phyloP scores from a whole-genome alignment of 1,140 invertebrate species.

The Zophobas atratus region DNA sequence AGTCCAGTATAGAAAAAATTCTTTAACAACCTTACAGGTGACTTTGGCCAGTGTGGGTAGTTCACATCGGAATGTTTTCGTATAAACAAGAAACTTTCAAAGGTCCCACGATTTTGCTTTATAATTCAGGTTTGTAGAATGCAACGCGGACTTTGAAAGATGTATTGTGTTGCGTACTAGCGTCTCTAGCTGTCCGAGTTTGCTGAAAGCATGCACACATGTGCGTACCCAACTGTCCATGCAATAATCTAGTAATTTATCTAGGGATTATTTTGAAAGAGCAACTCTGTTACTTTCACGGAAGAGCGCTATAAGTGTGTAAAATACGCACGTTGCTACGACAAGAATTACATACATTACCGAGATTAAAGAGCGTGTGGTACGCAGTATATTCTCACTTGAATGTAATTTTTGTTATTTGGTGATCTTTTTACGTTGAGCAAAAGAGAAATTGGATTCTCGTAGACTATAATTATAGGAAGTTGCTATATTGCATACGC shows the following conservation, averaged over 20 bases:
- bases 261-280: slow-evolving; percentile 54
- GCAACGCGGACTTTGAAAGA: no score
- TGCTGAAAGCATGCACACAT: neutral
- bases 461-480: slow-evolving; percentile 49
- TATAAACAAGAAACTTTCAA: no score
- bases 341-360: slow-evolving; percentile 54
- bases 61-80: no score
- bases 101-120: no score
- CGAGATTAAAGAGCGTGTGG: slow-evolving; percentile 53
- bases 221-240: slow-evolving; percentile 36
- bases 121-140: no score
- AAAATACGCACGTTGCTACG: slow-evolving; percentile 49
- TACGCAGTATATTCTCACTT: slow-evolving; percentile 52
- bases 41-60: no score
- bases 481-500: slow-evolving; percentile 47
- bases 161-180: no score
- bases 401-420: slow-evolving; percentile 45
- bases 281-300: slow-evolving; percentile 52
- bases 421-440: slow-evolving; percentile 29
- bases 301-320: slow-evolving; percentile 51
- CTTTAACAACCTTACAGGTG: no score
- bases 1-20: no score
- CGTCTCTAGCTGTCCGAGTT: no score
- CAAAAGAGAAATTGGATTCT: slow-evolving; percentile 51
- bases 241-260: slow-evolving; percentile 53